Evolutionary conservation across 2,888 invertebrate genomes (phyloP).

Genomic region (Pammene aurita): DNA sequence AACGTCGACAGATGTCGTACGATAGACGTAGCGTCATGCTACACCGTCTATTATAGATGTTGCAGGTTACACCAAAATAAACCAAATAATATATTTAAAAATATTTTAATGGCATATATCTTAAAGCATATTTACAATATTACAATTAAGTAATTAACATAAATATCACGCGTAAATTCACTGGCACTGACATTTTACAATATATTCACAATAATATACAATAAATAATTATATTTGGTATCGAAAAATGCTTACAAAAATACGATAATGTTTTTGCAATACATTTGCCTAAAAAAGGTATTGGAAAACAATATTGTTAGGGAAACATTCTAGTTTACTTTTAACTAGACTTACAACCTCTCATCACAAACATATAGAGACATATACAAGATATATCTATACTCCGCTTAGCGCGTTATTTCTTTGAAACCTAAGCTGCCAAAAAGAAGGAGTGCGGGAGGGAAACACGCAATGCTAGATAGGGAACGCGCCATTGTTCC

Average conservation of each 20-base stretch:
- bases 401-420: no score
- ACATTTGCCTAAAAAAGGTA: not conserved
- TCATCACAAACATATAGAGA: no score
- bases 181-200: conserved; percentile 42
- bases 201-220: conserved; percentile 55
- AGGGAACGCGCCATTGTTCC: no score
- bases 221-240: conserved; percentile 78
- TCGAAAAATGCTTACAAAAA: conserved; percentile 59
- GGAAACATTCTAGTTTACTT: not conserved
- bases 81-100: conserved; percentile 7
- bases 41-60: no score
- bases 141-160: conserved; percentile 24
- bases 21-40: no score
- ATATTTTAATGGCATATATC: conserved; percentile 36
- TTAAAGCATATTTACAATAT: conserved; percentile 40
- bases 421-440: no score
- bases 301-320: conserved; percentile 9
- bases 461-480: no score
- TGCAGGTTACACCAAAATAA: conserved; percentile 1
- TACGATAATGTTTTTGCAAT: conserved; percentile 10
- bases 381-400: no score
- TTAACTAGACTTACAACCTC: no score
- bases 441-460: no score
- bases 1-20: no score
- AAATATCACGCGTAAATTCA: conserved; percentile 40